Evolutionary conservation across 2,797 vertebrate species (phyloP).

Genomic region (Paramormyrops hopkinsi): DNA sequence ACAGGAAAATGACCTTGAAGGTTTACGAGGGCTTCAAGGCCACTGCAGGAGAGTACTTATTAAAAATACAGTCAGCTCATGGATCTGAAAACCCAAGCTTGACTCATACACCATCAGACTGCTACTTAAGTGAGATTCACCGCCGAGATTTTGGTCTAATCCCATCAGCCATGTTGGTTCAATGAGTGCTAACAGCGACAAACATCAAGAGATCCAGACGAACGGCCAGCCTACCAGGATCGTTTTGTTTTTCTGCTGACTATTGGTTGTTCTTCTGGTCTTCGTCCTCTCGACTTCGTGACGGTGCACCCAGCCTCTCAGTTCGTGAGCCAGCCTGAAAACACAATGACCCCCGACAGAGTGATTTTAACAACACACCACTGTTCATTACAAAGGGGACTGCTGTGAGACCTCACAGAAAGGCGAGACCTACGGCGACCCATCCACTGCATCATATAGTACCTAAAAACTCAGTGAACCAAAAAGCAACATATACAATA

Average conservation of each 20-base stretch:
- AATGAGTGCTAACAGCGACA: neutral
- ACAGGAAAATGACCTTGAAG: neutral
- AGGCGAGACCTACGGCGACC: neutral
- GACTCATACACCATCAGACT: neutral
- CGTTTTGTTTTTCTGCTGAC: constrained; percentile 63
- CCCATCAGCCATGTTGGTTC: neutral
- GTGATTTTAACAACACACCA: neutral
- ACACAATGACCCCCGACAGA: neutral
- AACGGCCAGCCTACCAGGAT: constrained; percentile 60
- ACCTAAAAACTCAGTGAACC: neutral
- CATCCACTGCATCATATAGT: neutral
- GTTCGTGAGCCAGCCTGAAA: constrained; percentile 80
- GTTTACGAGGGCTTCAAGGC: neutral
- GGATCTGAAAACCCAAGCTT: neutral
- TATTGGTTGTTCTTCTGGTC: constrained; percentile 67
- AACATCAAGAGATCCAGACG: neutral
- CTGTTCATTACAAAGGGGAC: neutral
- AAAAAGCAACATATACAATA: neutral
- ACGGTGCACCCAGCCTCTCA: constrained; percentile 91
- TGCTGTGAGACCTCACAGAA: neutral
- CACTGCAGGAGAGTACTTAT: neutral
- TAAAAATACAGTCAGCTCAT: neutral
- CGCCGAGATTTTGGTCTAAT: neutral
- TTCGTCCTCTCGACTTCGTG: constrained; percentile 86
- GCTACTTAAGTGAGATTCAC: neutral